phyloP scores from a whole-genome alignment of 2,113 vertebrate species.

The Leptosomus discolor region DNA sequence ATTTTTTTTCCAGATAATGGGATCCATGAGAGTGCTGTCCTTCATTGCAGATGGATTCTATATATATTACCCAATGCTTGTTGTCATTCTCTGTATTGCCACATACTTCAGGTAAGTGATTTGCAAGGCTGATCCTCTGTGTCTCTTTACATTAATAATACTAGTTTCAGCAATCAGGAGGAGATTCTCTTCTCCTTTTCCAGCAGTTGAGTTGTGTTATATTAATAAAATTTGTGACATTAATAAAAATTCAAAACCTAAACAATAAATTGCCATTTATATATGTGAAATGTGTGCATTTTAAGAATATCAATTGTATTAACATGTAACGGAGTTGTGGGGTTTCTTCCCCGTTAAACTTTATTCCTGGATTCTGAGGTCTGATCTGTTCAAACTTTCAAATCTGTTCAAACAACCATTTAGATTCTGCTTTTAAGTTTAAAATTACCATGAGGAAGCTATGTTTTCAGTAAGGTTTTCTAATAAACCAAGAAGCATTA shows the following conservation, averaged over 20 bases:
- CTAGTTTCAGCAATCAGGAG: not conserved
- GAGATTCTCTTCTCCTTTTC: not conserved
- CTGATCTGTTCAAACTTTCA: not conserved
- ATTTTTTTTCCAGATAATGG: conserved; percentile 86
- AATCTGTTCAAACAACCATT: too few relatives aligned
- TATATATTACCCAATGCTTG: conserved; percentile 95
- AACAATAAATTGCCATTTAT: not conserved
- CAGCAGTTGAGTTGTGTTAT: not conserved
- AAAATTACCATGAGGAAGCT: not conserved
- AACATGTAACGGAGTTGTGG: not conserved
- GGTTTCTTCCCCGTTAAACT: not conserved
- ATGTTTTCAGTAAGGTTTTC: not conserved
- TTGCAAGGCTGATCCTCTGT: not conserved
- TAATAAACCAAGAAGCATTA: not conserved
- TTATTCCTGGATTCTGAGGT: not conserved
- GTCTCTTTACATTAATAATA: not conserved
- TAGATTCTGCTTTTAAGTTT: not conserved
- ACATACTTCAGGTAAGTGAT: conserved; percentile 88
- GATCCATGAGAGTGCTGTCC: conserved; percentile 89
- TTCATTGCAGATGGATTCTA: conserved; percentile 95
- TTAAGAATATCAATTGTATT: not conserved
- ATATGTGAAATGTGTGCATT: not conserved
- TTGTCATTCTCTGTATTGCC: conserved; percentile 91
- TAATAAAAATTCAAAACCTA: not conserved
- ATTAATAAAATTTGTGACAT: too few relatives aligned